phyloP scores from a whole-genome alignment of 2,797 vertebrate species.

The Meda fulgida region DNA sequence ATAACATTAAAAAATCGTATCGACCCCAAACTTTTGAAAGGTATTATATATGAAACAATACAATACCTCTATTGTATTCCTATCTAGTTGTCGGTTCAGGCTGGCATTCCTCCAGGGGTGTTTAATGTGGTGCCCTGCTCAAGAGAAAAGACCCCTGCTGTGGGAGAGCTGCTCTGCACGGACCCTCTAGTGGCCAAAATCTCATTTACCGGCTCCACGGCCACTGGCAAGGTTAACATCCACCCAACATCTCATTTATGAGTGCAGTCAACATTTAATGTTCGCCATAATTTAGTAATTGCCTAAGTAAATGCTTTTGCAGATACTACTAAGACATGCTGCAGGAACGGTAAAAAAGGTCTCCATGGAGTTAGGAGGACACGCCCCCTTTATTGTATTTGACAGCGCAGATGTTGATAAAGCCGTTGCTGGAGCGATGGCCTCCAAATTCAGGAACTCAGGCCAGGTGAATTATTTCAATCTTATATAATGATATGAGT shows the following conservation, averaged over 20 bases:
- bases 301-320: conserved; percentile 25
- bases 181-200: conserved; percentile 90
- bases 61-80: background rate
- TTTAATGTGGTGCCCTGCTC: conserved; percentile 95
- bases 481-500: background rate
- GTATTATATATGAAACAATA: background rate
- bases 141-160: conserved; percentile 79
- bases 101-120: conserved; percentile 91
- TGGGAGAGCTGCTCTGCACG: conserved; percentile 89
- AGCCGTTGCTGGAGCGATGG: conserved; percentile 89
- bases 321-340: conserved; percentile 87
- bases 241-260: background rate
- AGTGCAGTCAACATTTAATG: background rate
- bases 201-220: conserved; percentile 96
- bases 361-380: conserved; percentile 97
- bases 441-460: conserved; percentile 92
- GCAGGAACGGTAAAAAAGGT: conserved; percentile 90
- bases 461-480: conserved; percentile 83
- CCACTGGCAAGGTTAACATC: conserved; percentile 88
- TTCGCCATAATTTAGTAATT: background rate
- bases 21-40: background rate
- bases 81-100: conserved; percentile 87
- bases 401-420: conserved; percentile 87
- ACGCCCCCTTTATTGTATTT: conserved; percentile 97
- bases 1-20: background rate